These are phyloP conservation scores for Microtus pennsylvanicus DNA, from an alignment of 2,113 vertebrate genomes.

Conservation along the genomic window DNA sequence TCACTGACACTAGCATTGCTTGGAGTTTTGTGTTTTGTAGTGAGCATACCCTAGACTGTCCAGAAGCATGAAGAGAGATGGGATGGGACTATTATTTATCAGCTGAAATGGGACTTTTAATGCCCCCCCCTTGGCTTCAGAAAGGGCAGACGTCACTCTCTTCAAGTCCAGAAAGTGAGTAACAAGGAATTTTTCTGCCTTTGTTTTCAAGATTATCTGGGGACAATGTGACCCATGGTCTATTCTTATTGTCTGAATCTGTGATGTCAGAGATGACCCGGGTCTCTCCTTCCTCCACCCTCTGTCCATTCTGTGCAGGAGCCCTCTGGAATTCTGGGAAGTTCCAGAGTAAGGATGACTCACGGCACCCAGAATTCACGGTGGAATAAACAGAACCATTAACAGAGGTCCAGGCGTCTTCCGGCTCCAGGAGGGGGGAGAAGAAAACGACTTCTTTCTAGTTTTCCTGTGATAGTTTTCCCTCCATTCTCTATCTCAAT, in stretches of 20 bases:
- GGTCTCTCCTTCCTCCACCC: not conserved
- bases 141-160: not conserved
- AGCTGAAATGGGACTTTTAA: not conserved
- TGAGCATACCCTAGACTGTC: not conserved
- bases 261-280: not conserved
- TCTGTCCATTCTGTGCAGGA: not conserved
- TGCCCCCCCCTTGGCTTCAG: not conserved
- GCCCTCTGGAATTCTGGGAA: no score
- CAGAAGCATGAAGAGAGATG: not conserved
- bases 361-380: not conserved
- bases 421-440: not conserved
- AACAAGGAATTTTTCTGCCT: not conserved
- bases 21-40: not conserved
- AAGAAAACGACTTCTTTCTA: not conserved
- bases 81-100: not conserved
- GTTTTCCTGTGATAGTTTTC: not conserved
- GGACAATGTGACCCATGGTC: not conserved
- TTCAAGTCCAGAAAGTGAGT: not conserved
- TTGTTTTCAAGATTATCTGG: not conserved
- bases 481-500: not conserved
- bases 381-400: not conserved
- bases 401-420: not conserved
- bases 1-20: not conserved
- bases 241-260: not conserved
- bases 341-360: conserved; percentile 32